Percentiles rank a stretch among this genome's conserved stretches.
These are phyloP conservation scores for Atractosteus spatula DNA, from an alignment of 2,113 vertebrate genomes.

Conservation along the genomic window DNA sequence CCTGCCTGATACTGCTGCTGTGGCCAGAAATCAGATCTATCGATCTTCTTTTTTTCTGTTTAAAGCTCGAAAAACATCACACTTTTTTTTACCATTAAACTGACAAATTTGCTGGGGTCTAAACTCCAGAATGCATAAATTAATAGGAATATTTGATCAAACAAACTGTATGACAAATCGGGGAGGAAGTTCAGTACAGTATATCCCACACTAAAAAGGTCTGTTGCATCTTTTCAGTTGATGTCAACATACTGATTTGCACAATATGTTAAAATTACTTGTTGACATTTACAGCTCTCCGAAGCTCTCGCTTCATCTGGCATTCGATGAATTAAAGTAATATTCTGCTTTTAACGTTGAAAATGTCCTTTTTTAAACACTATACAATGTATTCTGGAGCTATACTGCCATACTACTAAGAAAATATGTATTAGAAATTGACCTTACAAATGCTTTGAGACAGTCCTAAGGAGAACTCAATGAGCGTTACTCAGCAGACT, in stretches of 20 bases:
- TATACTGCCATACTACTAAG: too few species aligned
- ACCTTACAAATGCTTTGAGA: too few species aligned
- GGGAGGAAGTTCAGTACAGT: too few species aligned
- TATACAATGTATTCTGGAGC: too few species aligned
- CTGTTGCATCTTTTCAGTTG: slow-evolving; percentile 27
- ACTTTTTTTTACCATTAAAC: slow-evolving; percentile 36
- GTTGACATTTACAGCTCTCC: too few species aligned
- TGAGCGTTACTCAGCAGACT: too few species aligned
- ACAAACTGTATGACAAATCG: slow-evolving; percentile 3
- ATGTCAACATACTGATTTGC: slow-evolving; percentile 32
- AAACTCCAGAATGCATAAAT: slow-evolving; percentile 48
- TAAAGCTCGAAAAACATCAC: slow-evolving; percentile 48
- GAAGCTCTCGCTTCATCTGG: not conserved
- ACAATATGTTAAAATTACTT: slow-evolving; percentile 18
- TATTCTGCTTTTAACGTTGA: slow-evolving; percentile 39
- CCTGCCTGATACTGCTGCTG: slow-evolving; percentile 54
- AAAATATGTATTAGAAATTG: too few species aligned
- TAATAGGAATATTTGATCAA: slow-evolving; percentile 50
- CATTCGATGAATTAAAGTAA: slow-evolving; percentile 49
- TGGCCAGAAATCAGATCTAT: slow-evolving; percentile 73
- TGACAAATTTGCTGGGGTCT: slow-evolving; percentile 55
- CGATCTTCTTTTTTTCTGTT: slow-evolving; percentile 59
- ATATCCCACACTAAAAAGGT: too few species aligned
- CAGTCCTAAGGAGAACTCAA: too few species aligned
- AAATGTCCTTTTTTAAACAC: slow-evolving; percentile 40